Percentiles rank a stretch among this genome's conserved stretches.
These are phyloP conservation scores for Lamellibrachia satsuma DNA, from an alignment of 2,888 invertebrate genomes.

Conservation along the genomic window DNA sequence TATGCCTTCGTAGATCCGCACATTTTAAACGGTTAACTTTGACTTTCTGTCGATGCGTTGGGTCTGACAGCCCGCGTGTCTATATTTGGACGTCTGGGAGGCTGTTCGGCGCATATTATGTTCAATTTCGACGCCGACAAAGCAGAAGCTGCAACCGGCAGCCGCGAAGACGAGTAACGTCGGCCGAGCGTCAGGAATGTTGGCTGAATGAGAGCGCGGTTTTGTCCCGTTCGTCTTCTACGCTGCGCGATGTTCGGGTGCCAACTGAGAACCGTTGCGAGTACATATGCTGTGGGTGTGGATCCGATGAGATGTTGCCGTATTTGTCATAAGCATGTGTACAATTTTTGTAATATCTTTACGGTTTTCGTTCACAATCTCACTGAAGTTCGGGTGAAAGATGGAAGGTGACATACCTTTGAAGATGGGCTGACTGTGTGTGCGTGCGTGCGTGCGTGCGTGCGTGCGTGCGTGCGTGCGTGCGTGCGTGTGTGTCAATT, in stretches of 20 bases:
- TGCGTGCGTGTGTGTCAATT: too few species aligned
- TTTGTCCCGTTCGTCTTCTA: neutral
- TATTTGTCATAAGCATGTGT: neutral
- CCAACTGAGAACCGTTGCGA: neutral
- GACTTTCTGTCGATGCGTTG: neutral
- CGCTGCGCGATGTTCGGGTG: neutral
- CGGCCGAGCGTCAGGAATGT: neutral
- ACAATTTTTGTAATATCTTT: too few species aligned
- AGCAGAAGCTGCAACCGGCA: neutral
- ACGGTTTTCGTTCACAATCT: too few species aligned
- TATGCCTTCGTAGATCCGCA: neutral
- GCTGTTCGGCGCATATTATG: neutral
- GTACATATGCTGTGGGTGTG: neutral
- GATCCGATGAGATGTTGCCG: neutral
- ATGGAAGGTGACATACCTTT: too few species aligned
- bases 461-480: too few species aligned
- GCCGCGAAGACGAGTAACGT: neutral
- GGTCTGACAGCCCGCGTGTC: neutral
- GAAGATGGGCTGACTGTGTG: too few species aligned
- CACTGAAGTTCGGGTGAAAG: too few species aligned
- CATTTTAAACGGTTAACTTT: slow-evolving; percentile 11
- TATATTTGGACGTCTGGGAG: neutral
- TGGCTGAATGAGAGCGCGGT: neutral
- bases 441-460: too few species aligned
- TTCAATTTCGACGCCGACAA: neutral